Conservation (phyloP, 2,797 vertebrate genomes). For the Alca torda region DNA sequence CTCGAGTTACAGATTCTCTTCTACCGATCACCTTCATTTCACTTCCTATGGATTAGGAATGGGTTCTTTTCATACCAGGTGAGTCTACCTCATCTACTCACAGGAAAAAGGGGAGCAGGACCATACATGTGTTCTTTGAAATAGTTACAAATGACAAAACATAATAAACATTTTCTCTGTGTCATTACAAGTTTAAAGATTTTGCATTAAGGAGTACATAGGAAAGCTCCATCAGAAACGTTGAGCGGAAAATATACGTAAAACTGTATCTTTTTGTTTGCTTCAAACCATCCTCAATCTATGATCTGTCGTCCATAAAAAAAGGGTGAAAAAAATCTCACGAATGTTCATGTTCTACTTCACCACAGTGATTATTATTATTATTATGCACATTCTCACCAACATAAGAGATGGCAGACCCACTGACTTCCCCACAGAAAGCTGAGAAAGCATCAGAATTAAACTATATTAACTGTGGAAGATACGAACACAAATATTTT, state of each 20-base stretch:
- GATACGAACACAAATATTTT: neutral
- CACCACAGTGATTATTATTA: neutral
- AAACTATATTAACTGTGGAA: neutral
- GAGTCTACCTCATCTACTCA: neutral
- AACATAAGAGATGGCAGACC: neutral
- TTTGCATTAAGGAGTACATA: neutral
- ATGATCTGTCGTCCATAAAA: neutral
- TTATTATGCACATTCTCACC: neutral
- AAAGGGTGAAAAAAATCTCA: neutral
- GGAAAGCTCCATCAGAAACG: neutral
- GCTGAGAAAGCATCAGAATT: neutral
- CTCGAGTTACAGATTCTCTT: neutral
- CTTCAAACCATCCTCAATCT: neutral
- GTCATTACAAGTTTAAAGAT: neutral
- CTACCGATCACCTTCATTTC: neutral
- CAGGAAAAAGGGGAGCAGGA: neutral
- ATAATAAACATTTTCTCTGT: neutral
- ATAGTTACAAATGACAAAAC: neutral
- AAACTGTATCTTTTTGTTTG: neutral
- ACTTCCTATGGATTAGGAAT: neutral
- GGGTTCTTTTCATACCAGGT: neutral
- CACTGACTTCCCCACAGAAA: neutral
- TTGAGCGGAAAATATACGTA: neutral
- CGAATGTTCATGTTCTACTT: neutral
- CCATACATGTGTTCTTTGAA: neutral